phyloP scores from a whole-genome alignment of 2,113 vertebrate species.

The Ochotona curzoniae region DNA sequence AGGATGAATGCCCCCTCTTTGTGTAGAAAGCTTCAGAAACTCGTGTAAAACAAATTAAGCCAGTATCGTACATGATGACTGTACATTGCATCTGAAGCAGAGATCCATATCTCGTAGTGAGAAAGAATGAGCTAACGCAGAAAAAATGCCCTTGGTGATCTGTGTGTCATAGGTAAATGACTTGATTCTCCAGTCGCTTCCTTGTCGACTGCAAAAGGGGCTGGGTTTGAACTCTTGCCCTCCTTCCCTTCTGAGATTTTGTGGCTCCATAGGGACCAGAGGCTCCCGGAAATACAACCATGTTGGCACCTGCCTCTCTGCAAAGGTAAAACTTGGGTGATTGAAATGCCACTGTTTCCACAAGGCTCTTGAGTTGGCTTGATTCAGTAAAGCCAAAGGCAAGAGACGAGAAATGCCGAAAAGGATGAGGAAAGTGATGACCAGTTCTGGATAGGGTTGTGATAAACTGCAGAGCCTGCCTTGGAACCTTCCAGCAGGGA shows the following conservation, averaged over 20 bases:
- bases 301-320: not conserved
- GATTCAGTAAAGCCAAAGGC: not conserved
- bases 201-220: not conserved
- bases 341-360: not conserved
- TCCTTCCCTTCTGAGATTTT: not conserved
- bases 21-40: constrained; percentile 34
- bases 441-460: constrained; percentile 3
- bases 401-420: not conserved
- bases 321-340: not conserved
- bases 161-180: not conserved
- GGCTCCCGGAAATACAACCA: not conserved
- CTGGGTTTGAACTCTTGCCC: not conserved
- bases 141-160: not conserved
- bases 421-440: not conserved
- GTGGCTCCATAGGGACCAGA: not conserved
- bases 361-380: not conserved
- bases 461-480: not conserved
- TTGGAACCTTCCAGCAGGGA: not conserved
- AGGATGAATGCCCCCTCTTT: not conserved
- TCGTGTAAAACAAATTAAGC: constrained; percentile 17
- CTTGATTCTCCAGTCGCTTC: not conserved
- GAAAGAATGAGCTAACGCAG: not conserved
- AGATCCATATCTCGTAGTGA: not conserved
- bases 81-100: not conserved
- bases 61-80: not conserved